Conservation (phyloP, 2,888 invertebrate genomes). For the Cheiracanthium punctorium region DNA sequence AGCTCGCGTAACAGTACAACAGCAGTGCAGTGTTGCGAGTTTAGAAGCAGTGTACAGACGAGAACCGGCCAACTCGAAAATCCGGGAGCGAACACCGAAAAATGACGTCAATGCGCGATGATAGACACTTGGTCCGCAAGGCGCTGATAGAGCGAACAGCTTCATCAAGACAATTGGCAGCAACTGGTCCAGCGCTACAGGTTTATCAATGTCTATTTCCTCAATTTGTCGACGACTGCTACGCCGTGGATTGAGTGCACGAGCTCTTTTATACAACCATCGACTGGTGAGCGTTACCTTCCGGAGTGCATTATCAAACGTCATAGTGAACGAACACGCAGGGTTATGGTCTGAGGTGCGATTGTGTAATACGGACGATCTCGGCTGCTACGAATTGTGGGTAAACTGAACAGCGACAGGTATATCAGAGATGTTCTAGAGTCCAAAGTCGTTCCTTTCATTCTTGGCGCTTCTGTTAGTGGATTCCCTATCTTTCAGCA, state of each 20-base stretch:
- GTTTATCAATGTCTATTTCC: neutral
- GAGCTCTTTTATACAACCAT: neutral
- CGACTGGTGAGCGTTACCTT: no score
- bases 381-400: neutral
- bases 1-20: no score
- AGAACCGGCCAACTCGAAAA: neutral
- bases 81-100: neutral
- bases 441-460: neutral
- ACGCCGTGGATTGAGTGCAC: neutral
- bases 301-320: no score
- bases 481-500: neutral
- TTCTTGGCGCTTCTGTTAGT: neutral
- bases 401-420: neutral
- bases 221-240: conserved; percentile 1
- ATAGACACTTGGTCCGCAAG: neutral
- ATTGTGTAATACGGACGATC: neutral
- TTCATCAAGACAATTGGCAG: no score
- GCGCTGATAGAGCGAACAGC: no score
- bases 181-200: no score
- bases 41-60: neutral
- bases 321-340: no score
- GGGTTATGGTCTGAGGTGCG: no score
- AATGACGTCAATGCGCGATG: neutral
- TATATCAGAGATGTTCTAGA: neutral
- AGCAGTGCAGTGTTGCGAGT: no score